Evolutionary conservation across 2,113 vertebrate species (phyloP), one percentile per base, ranked within the genome.

Genomic region (Callopanchax toddi): DNA sequence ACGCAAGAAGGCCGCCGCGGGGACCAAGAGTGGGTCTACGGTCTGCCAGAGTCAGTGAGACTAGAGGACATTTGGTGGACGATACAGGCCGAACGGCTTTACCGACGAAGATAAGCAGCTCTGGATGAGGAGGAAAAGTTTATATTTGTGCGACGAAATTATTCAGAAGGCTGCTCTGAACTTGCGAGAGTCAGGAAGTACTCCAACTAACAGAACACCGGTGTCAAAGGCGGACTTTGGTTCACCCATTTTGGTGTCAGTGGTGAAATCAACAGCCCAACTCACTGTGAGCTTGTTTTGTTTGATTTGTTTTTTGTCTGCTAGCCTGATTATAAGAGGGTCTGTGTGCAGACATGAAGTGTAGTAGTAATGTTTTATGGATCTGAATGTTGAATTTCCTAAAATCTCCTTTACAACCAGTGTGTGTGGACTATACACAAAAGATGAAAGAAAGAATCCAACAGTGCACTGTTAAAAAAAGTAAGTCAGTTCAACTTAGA

Each of bases 1-100:
- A 45, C 94, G 97, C 60, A 98, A 98, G 91, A 98, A 95, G 83
- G 96, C 96, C 17, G 92, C 89, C 66, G 84, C 76, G 0, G 82
- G 78, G 21, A 71, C 51, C 54, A 93, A 67, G 60, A 83, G 60
- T 1, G 69, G 64, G 3, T 82, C 85, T 51, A 82, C 77, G 0
- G 84, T 87, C 37, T 91, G 87, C 49, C 87, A 89, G 16, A 88
- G 86, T 60, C 87, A 89, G 70, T 89, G 71, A 89, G 42, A 37
- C 32, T 2, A 49, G 1, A 40, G 20, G 12, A 16, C 15, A 23
- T n/a, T n/a, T n/a, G 6, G 17, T 11, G 39, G 36, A 58, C 36
- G 32, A 67, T 18, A 22, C 22, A 49, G 21, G 17, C 43, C 7
- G 11, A 37, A 34, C n/a, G n/a, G n/a, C n/a, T n/a, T n/a, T n/a